These are phyloP conservation scores for Drosophila colorata DNA, from an alignment of 2,888 invertebrate species.

Conservation along the genomic window DNA sequence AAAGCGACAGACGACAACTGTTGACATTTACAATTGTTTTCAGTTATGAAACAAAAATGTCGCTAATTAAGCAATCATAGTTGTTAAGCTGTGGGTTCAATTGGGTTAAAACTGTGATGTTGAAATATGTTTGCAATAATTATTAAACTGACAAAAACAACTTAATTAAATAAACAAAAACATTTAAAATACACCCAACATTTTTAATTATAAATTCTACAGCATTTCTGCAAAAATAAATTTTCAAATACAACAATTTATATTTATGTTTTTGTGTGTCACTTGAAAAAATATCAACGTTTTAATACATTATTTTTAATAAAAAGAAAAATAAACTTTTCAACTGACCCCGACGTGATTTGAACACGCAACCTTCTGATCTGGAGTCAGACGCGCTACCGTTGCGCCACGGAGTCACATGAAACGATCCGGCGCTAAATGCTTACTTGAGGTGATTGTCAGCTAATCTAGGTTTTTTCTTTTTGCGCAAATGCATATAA, in stretches of 20 bases:
- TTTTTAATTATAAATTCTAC: not conserved
- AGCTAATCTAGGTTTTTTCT: conserved; percentile 13
- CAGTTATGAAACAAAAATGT: conserved; percentile 53
- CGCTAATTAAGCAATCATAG: conserved; percentile 68
- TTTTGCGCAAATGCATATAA: conserved; percentile 4
- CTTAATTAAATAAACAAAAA: not conserved
- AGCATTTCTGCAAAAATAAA: not conserved
- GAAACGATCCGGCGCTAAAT: conserved; percentile 25
- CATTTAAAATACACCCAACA: not conserved
- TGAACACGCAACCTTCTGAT: conserved; percentile 64
- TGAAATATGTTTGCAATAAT: conserved; percentile 7
- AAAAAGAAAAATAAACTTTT: not conserved
- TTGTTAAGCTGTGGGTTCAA: conserved; percentile 20
- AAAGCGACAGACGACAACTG: conserved; percentile 59
- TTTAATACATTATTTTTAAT: not conserved
- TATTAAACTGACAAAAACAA: not conserved
- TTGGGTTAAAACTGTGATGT: conserved; percentile 4
- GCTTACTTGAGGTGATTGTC: not conserved
- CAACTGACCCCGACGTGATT: conserved; percentile 59
- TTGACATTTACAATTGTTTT: conserved; percentile 72
- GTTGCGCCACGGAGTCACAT: conserved; percentile 62
- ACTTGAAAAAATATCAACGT: not conserved
- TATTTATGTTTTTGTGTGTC: not conserved
- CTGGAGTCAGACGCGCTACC: conserved; percentile 64
- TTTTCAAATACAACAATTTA: not conserved